Evolutionary conservation across 2,888 invertebrate genomes (phyloP), one percentile per base, ranked within the genome.

Genomic region (Cylloceria caligata): DNA sequence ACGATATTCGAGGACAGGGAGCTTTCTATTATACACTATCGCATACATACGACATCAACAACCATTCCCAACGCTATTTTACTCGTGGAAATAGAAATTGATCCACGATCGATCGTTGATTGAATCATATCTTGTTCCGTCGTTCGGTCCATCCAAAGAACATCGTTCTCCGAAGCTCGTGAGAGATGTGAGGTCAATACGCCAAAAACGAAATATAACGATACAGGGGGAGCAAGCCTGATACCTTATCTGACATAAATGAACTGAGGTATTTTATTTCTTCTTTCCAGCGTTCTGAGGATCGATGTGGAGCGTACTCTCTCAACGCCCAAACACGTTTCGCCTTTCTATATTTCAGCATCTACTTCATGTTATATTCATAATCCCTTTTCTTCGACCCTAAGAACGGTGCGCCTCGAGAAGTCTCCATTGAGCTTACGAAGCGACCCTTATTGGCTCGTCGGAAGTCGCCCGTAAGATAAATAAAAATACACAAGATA

Each of bases 351-450:
- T 74, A 64, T 49, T 57, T 39, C 39, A 34, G 57, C 39, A 45
- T 24, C 30, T 42, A 47, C 69, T 69, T 78, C 74, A 74, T 81
- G 69, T 81, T 77, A 65, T 78, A 77, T 74, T 81, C 78, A 77
- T 78, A 74, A 81, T 73, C 64, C 27, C 30, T 52, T 45, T 71
- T 49, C 64, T 57, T 65, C 73, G 49, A 67, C 49, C 74, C 65
- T 52, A 55, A n/a, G 36, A 55, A 39, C 74, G 36, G 64, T 13
- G 49, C 60, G 21, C 69, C 78, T 78, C 78, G 71, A 81, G 67
- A 83, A 83, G 81, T 78, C 78, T 83, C 71, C 73, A 83, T 75
- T 71, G 60, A 78, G 65, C 36, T 42, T 65, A 13, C 27, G 42
- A 57, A 60, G 39, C 42, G 71, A 69, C 30, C 45, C 77, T 77